Percentiles rank a stretch among this genome's conserved stretches.
Evolutionary conservation across 2,888 invertebrate species (phyloP).

Genomic region (Hydropsyche betteni): DNA sequence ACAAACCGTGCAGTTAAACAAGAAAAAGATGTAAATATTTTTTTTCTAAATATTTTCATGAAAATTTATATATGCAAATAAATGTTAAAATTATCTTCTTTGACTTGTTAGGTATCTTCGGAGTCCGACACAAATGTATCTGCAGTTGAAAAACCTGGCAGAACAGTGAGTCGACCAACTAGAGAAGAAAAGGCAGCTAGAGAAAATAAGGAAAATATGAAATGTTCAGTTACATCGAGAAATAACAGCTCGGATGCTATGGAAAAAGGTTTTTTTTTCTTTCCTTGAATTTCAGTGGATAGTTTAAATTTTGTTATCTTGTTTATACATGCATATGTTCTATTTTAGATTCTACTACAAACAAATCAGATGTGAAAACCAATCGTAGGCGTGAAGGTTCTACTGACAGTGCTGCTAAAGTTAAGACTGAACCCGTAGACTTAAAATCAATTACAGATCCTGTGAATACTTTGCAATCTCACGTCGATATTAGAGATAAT

Average conservation of each 20-base stretch:
- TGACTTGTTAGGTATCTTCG: conserved; percentile 47
- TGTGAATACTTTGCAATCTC: conserved; percentile 41
- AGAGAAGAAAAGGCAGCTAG: conserved; percentile 43
- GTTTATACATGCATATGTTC: not conserved
- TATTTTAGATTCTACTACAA: not conserved
- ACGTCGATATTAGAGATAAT: conserved; percentile 50
- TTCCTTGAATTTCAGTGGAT: not conserved
- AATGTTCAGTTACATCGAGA: conserved; percentile 45
- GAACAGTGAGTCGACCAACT: conserved; percentile 29
- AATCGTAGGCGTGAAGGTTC: conserved; percentile 53
- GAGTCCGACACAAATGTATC: conserved; percentile 51
- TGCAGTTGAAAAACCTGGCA: conserved; percentile 5
- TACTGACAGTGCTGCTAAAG: conserved; percentile 52
- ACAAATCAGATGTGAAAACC: conserved; percentile 3
- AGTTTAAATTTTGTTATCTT: not conserved
- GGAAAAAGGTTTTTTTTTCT: conserved; percentile 46
- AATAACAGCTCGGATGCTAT: conserved; percentile 49
- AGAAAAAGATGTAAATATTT: conserved; percentile 60
- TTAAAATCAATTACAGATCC: conserved; percentile 49
- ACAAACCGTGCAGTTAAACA: conserved; percentile 56
- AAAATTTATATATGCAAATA: not conserved
- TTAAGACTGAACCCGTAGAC: conserved; percentile 52
- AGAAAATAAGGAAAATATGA: conserved; percentile 53
- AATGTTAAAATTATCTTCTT: not conserved
- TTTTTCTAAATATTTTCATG: conserved; percentile 50